Conservation (phyloP, 2,113 vertebrate species). For the Dipodomys stephensi region DNA sequence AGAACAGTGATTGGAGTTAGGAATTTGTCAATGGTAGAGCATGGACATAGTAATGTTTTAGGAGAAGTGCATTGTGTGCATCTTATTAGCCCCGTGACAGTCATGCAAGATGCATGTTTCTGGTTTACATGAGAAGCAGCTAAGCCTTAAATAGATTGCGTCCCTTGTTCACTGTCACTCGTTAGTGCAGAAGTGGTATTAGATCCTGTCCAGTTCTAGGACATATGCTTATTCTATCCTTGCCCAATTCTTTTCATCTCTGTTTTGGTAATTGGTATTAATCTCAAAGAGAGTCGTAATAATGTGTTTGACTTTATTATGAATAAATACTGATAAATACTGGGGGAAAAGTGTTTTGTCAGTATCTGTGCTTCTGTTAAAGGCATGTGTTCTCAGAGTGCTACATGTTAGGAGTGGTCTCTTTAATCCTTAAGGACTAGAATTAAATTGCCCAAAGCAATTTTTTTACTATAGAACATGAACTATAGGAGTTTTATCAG, state of each 20-base stretch:
- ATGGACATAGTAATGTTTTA: background rate
- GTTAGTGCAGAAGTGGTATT: background rate
- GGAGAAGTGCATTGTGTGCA: background rate
- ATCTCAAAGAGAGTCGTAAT: background rate
- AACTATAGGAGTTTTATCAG: background rate
- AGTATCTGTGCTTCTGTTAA: background rate
- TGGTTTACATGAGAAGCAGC: background rate
- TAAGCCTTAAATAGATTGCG: background rate
- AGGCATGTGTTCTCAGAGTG: background rate
- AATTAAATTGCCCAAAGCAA: background rate
- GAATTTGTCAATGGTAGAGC: background rate
- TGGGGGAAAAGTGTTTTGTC: background rate
- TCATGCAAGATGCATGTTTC: rapidly evolving
- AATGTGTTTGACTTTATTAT: background rate
- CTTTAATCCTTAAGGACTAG: background rate
- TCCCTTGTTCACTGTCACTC: background rate
- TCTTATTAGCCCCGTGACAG: background rate
- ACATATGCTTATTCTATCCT: too few species aligned
- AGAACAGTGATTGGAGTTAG: background rate
- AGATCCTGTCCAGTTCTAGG: background rate
- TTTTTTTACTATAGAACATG: too few species aligned
- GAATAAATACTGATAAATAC: too few species aligned
- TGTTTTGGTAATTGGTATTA: background rate
- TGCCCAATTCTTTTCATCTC: background rate
- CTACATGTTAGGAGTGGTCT: background rate